Evolutionary conservation across 1,140 invertebrate genomes (phyloP).

Genomic region (Macrobrachium rosenbergii): DNA sequence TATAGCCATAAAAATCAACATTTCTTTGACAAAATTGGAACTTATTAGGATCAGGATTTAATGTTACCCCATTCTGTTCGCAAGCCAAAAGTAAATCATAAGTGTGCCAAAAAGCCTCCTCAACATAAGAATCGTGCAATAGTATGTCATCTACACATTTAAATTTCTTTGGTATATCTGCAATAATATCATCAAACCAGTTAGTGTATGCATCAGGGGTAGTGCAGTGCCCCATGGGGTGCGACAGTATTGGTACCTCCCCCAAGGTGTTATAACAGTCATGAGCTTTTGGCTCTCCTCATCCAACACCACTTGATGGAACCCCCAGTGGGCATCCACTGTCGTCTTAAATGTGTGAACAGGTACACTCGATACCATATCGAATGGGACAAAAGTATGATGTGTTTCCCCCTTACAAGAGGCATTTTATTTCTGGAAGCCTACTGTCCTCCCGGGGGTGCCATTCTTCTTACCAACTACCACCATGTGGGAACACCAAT

Average conservation of each 20-base stretch:
- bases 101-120: too few relatives aligned
- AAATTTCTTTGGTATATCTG: too few relatives aligned
- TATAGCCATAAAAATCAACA: conserved; percentile 5
- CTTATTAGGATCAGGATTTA: conserved; percentile 25
- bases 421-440: conserved; percentile 27
- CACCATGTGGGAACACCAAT: too few relatives aligned
- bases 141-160: too few relatives aligned
- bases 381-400: conserved; percentile 12
- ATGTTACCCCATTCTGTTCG: conserved; percentile 1
- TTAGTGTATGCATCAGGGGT: conserved; percentile 37
- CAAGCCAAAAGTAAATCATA: conserved; percentile 31
- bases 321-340: too few relatives aligned
- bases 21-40: conserved; percentile 18
- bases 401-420: conserved; percentile 3
- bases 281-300: conserved; percentile 13
- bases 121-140: too few relatives aligned
- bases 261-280: conserved; percentile 31
- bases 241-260: too few relatives aligned
- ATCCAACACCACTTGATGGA: too few relatives aligned
- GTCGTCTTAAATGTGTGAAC: too few relatives aligned
- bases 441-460: not conserved
- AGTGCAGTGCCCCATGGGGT: conserved; percentile 13
- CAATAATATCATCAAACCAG: conserved; percentile 30
- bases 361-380: conserved; percentile 40
- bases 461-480: too few relatives aligned